Base-by-base conservation (phyloP, 92 coral and sea anemone species). In the Heteractis magnifica region DNA sequence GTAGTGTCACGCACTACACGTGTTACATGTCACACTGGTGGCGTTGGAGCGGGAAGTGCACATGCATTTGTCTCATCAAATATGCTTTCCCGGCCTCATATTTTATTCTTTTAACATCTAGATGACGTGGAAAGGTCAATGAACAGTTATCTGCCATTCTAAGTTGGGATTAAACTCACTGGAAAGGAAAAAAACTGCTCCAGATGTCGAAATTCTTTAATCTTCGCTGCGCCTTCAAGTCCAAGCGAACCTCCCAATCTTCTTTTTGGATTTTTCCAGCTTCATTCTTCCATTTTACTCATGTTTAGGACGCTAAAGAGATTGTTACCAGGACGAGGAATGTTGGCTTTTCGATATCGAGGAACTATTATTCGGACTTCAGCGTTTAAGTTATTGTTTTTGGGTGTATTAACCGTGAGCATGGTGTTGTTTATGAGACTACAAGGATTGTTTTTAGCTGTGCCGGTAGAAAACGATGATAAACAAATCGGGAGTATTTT, bases 331-430 rank as follows among this genome's bases (percentile, higher is more conserved):
- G 74, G 80, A 56, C 7, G 73, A 75, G 88, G 76, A 77, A 85
- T 85, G 88, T 65, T 85, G 82, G 55, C 88, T 3, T 77, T 85
- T 52, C 16, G 88, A 79, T 91, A 86, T 65, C 50, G 94, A 74
- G 94, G 94, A 4, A 91, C 94, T 1, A 91, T 91, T 12, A 91
- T 91, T 48, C 87, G 92, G 72, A 86, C 90, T 49, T 88, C 90
- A 12, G 90, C 92, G 13, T 85, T 80, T 55, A 91, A 91, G 64
- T 79, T 91, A 34, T 64, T 88, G 70, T 71, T 88, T 85, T 78
- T 91, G 77, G 87, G 74, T 6, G 65, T 85, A 10, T 78, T 84
- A 8, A 73, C 89, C 16, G 15, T 91, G 9, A 84, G 87, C 76
- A 79, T 86, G 89, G 85, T 86, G 5, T 59, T 86, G 89, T 73